Evolutionary conservation across 2,113 vertebrate species (phyloP), one percentile per base, ranked within the genome.

Genomic region (Piprites chloris): DNA sequence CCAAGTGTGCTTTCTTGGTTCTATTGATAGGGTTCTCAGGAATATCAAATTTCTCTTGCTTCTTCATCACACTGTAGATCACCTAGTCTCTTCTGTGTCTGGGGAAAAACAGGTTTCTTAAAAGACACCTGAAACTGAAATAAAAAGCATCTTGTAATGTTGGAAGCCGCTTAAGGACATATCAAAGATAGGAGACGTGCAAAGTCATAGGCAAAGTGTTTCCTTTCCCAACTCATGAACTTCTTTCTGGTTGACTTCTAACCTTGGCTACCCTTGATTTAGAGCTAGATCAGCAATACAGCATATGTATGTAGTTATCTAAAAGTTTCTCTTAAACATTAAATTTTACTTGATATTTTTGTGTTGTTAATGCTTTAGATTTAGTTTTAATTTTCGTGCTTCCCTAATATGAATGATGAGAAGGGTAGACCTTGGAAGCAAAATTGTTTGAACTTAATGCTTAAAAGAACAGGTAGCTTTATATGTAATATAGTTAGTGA

Each of bases 381-480:
- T 62, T 39, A 35, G 6, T 6, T 59, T 78, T 33, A 5, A 14
- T 80, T 76, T 91, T 35, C 1, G 1, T 62, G 27, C 11, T 69
- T 33, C n/a, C 55, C 12, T 80, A 53, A 21, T 47, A 8, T 47
- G n/a, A 75, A 15, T 35, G 21, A 26, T 87, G 46, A 61, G 13
- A 47, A 78, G 56, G 56, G 37, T 9, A 52, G 89, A 42, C 22
- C 15, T 35, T 69, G 17, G 39, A 67, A 62, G 39, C 32, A 65
- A 47, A 52, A 5, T 15, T 2, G 13, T 68, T 59, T 89, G 55
- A 86, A 59, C 26, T 33, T 26, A 74, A 0, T 65, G 42, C 26
- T 78, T 5, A 79, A 78, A 65, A 49, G 78, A 80, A 50, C 67
- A 80, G 71, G 74, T 69, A 58, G 65, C n/a, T 95, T 87, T 84